Evolutionary conservation across 1,140 invertebrate genomes (phyloP).

Genomic region (Cyclargus thomasi): DNA sequence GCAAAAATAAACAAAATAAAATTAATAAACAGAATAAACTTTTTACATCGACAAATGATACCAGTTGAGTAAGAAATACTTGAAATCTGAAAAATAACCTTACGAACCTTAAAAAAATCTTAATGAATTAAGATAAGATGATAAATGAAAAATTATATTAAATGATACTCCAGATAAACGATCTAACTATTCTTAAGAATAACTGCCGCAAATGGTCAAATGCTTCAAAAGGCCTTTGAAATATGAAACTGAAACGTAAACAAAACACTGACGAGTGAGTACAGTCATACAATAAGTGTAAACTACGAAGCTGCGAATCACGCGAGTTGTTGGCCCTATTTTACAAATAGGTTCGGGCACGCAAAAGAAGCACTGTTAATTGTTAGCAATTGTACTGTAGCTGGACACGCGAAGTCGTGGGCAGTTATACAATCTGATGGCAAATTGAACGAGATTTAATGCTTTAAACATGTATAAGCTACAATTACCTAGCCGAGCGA

Average conservation of each 20-base stretch:
- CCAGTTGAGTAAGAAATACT: background rate
- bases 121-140: too few species aligned
- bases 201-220: background rate
- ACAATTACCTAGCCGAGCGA: background rate
- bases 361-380: constrained; percentile 68
- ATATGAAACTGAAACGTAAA: background rate
- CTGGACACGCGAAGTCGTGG: constrained; percentile 49
- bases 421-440: constrained; percentile 11
- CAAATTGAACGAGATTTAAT: constrained; percentile 17
- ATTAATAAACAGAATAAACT: background rate
- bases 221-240: background rate
- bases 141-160: too few species aligned
- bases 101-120: too few species aligned
- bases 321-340: constrained; percentile 53
- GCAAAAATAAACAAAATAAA: background rate
- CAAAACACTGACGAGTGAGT: background rate
- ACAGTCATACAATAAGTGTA: constrained; percentile 9
- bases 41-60: background rate
- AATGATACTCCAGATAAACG: too few species aligned
- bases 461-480: background rate
- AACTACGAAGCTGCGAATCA: constrained; percentile 14
- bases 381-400: constrained; percentile 64
- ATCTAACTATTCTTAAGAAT: background rate
- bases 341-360: constrained; percentile 53
- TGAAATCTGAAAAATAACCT: background rate